Percentiles rank a stretch among this genome's conserved stretches.
These are phyloP conservation scores for Euclidia mi DNA, from an alignment of 2,888 invertebrate species.

Conservation along the genomic window DNA sequence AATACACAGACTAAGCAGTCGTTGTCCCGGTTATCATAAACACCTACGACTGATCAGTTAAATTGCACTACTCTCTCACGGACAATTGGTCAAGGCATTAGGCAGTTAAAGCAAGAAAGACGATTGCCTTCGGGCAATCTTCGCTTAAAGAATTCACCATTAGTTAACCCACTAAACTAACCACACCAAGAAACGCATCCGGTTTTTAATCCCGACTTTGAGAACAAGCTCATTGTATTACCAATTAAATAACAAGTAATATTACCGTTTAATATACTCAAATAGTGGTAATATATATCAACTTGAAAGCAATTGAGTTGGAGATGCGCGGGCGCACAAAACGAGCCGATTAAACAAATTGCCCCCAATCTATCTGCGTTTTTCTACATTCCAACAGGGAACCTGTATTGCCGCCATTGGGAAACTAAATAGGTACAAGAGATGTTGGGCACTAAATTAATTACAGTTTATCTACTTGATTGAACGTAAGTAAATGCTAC, in stretches of 20 bases:
- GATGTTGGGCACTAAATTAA: slow-evolving; percentile 19
- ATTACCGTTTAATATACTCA: slow-evolving; percentile 9
- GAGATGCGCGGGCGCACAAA: slow-evolving; percentile 37
- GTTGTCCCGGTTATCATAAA: too few relatives aligned
- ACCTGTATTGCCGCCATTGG: slow-evolving; percentile 22
- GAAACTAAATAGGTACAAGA: slow-evolving; percentile 26
- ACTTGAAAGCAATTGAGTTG: not conserved
- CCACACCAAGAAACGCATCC: too few relatives aligned
- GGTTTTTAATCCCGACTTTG: too few relatives aligned
- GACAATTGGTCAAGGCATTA: too few relatives aligned
- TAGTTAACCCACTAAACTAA: too few relatives aligned
- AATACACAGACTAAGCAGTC: too few relatives aligned
- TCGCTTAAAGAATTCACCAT: too few relatives aligned
- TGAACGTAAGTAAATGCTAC: slow-evolving; percentile 3
- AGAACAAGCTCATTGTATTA: not conserved
- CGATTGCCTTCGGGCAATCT: too few relatives aligned
- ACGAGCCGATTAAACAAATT: slow-evolving; percentile 65
- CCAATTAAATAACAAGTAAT: not conserved
- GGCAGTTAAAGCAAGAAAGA: too few relatives aligned
- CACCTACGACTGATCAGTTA: too few relatives aligned
- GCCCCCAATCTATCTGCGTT: slow-evolving; percentile 55
- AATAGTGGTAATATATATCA: slow-evolving; percentile 7
- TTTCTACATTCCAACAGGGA: slow-evolving; percentile 54
- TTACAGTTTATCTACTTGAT: slow-evolving; percentile 16
- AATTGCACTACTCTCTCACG: too few relatives aligned